Percentiles rank a stretch among this genome's conserved stretches.
Evolutionary conservation across 2,888 invertebrate species (phyloP).

Genomic region (Euspilapteryx auroguttella): DNA sequence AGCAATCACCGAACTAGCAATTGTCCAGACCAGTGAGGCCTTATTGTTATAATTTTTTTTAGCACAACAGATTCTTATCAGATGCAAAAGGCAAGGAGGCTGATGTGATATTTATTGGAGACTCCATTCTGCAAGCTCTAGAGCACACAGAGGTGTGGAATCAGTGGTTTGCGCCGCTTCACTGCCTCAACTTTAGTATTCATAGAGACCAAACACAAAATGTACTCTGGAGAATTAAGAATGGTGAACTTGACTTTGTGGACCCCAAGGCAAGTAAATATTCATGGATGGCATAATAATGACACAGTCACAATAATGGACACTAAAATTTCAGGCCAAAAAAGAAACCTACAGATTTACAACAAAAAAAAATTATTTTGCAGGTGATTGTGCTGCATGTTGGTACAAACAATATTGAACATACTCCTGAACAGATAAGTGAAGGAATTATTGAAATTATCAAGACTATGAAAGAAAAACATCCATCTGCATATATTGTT

Average conservation of each 20-base stretch:
- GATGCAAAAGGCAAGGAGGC: constrained; percentile 90
- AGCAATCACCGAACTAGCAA: too few relatives aligned
- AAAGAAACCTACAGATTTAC: too few relatives aligned
- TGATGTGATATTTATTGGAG: constrained; percentile 90
- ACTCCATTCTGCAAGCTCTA: constrained; percentile 82
- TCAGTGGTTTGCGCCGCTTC: constrained; percentile 87
- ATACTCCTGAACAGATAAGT: constrained; percentile 78
- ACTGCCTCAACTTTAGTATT: constrained; percentile 90
- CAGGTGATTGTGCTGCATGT: constrained; percentile 85
- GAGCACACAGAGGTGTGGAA: constrained; percentile 87
- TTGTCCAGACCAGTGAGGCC: too few relatives aligned
- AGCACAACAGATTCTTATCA: constrained; percentile 84
- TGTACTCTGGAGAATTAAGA: constrained; percentile 85
- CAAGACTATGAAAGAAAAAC: constrained; percentile 71
- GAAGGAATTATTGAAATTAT: constrained; percentile 82
- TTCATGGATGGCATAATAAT: too few relatives aligned
- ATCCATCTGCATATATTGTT: constrained; percentile 79
- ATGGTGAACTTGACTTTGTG: constrained; percentile 88
- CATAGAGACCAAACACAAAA: constrained; percentile 86
- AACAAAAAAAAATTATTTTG: too few relatives aligned
- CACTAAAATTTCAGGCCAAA: too few relatives aligned
- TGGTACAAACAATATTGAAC: constrained; percentile 85
- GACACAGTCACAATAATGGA: too few relatives aligned
- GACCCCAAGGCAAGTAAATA: constrained; percentile 75
- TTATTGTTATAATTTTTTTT: too few relatives aligned